Base-by-base conservation (phyloP, 1,140 invertebrate species). In the Aphelenchoides fujianensis region DNA sequence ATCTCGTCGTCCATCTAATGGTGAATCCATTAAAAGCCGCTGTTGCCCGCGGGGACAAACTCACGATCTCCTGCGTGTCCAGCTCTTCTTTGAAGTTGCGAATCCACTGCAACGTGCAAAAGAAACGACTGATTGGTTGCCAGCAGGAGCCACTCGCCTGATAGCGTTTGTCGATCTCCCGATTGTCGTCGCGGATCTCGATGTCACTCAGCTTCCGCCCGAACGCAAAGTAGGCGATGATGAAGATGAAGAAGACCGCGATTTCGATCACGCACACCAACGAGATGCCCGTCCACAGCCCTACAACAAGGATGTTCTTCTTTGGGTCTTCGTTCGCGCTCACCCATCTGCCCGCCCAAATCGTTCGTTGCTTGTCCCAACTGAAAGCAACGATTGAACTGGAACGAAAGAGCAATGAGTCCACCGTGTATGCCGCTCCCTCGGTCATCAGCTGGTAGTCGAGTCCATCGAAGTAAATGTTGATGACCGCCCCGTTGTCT, bases 71-170 rank as follows among this genome's bases (percentile, higher is more conserved):
- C 2, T 73, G 71, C 3, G 34, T 76, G 61, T 73, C 74, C 19
- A 73, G 74, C 37, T 73, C 71, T n/a, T 71, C 73, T 71, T 71
- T 75, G n/a, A 73, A 61, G 5, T 76, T 27, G 28, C 48, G 27
- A 28, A 73, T 77, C 3, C 48, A 28, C 70, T 72, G 52, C 55
- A 77, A 74, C 34, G 5, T 19, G 32, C 2, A 76, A 68, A 70
- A 16, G 74, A 27, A 12, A 28, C 2, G 2, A 12, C 1, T n/a
- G 16, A 66, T 30, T 12, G 27, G 7, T 12, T 36, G 37, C 1
- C 53, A 30, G n/a, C 2, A 61, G 28, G 19, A 76, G 2, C 31
- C 71, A 3, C 62, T 30, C 34, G 77, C 71, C n/a, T 48, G 12
- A 54, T 75, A 68, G 48, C 71, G 74, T 0, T 19, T 35, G 35